These are phyloP conservation scores for Pseudeuparius sepicola DNA, from an alignment of 2,888 invertebrate species.

Conservation along the genomic window DNA sequence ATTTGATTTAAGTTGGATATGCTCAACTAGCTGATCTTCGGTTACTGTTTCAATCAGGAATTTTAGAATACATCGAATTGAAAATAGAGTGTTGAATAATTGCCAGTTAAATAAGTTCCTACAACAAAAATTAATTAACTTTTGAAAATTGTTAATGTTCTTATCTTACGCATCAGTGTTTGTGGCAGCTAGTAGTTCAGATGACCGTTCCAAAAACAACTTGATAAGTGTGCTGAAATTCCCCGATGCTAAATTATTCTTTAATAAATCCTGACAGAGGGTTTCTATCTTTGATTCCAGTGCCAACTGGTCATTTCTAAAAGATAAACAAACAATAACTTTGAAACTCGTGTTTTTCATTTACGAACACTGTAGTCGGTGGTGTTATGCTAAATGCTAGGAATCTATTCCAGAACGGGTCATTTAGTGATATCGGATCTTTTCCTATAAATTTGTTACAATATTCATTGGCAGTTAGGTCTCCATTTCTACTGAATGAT, in stretches of 20 bases:
- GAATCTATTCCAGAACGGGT: conserved; percentile 90
- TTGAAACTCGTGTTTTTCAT: conserved; percentile 1
- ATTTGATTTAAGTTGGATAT: conserved; percentile 54
- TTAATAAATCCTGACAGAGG: conserved; percentile 62
- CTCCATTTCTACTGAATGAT: conserved; percentile 67
- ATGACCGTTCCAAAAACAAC: conserved; percentile 72
- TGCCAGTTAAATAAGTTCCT: conserved; percentile 83
- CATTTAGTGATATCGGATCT: conserved; percentile 72
- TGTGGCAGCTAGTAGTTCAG: conserved; percentile 74
- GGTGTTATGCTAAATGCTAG: conserved; percentile 83
- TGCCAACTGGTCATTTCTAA: conserved; percentile 67
- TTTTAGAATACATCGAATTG: conserved; percentile 74
- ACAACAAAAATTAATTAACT: conserved; percentile 31
- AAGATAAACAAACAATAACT: conserved; percentile 24
- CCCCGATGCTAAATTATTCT: conserved; percentile 79
- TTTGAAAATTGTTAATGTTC: background rate
- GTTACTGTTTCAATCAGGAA: conserved; percentile 85
- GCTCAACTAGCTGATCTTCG: conserved; percentile 77
- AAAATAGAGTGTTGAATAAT: conserved; percentile 85
- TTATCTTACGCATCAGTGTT: conserved; percentile 79
- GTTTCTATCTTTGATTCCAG: conserved; percentile 73
- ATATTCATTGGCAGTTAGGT: conserved; percentile 72
- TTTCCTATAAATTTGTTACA: conserved; percentile 69
- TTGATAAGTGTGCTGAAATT: conserved; percentile 83
- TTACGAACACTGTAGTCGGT: conserved; percentile 60